These are phyloP conservation scores for Villa cingulata DNA, from an alignment of 2,888 invertebrate genomes.

Conservation along the genomic window DNA sequence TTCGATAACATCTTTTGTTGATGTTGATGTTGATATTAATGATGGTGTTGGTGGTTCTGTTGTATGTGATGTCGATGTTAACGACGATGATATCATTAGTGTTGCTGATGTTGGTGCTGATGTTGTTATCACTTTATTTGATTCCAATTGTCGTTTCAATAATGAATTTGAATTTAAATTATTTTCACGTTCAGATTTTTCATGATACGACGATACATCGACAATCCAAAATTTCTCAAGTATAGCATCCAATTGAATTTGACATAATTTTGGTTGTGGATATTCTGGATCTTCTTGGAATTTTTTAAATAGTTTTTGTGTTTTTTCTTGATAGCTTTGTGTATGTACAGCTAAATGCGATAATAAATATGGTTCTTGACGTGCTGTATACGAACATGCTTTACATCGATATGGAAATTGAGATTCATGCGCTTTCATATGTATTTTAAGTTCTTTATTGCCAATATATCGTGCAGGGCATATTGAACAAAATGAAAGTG, in stretches of 20 bases:
- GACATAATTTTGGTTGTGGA: conserved; percentile 47
- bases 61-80: neutral
- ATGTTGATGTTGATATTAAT: neutral
- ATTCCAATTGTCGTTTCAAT: conserved; percentile 1
- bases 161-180: neutral
- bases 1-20: neutral
- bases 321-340: conserved; percentile 63
- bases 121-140: neutral
- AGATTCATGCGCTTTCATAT: conserved; percentile 39
- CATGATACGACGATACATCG: conserved; percentile 6
- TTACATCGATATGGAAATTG: conserved; percentile 52
- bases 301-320: conserved; percentile 50
- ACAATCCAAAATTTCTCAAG: conserved; percentile 33
- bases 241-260: conserved; percentile 18
- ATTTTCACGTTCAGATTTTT: conserved; percentile 3
- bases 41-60: conserved; percentile 10
- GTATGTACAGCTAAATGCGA: conserved; percentile 62
- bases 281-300: conserved; percentile 50
- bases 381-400: conserved; percentile 62
- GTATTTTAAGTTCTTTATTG: conserved; percentile 57
- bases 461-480: conserved; percentile 76
- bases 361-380: conserved; percentile 52
- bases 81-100: neutral
- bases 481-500: conserved; percentile 59
- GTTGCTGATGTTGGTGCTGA: neutral